Base-by-base conservation (phyloP, 2,797 vertebrate genomes). In the Mus spretus region DNA sequence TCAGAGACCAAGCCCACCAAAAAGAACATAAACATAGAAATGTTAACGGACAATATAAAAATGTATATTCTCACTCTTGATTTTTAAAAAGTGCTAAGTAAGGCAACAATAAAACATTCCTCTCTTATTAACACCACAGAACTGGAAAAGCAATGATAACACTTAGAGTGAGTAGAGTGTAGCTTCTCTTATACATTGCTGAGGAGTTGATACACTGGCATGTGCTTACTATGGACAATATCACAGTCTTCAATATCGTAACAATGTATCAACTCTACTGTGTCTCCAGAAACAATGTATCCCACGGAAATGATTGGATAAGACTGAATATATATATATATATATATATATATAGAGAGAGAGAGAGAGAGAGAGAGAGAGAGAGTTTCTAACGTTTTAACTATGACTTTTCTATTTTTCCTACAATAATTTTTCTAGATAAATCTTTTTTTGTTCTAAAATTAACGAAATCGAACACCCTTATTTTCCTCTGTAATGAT, bases 251-350 rank as follows among this genome's bases (percentile, higher is more conserved):
- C 85, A 94, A 72, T 59, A 59, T 15, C 15, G 67, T 88, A 47
- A 85, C 93, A 79, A 10, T 55, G 13, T 26, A 92, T 7, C 57
- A 47, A 53, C 10, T 26, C 47, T 74, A 70, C 57, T 31, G 61
- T 22, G 44, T 47, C 65, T 97, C 75, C 57, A 92, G 93, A 96
- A 89, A 89, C 65, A 86, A 86, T 72, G 19, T 74, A 90, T 90
- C 67, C 26, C 63, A 92, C 79, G 55, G 55, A 93, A 90, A 84
- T 81, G 67, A 88, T 0, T 72, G 50, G 47, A 20, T 40, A 89
- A 93, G 11, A 63, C 9, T 47, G 44, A 26, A 63, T 63, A 65
- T 31, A 65, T 12, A 31, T 13, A 65, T 13, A 65, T 4, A 65
- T 9, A 28, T 9, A 63, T 6, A 63, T 12, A 65, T 4, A 28